These are phyloP conservation scores for Charadrius vociferus DNA, from an alignment of 2,113 vertebrate species.

Conservation along the genomic window DNA sequence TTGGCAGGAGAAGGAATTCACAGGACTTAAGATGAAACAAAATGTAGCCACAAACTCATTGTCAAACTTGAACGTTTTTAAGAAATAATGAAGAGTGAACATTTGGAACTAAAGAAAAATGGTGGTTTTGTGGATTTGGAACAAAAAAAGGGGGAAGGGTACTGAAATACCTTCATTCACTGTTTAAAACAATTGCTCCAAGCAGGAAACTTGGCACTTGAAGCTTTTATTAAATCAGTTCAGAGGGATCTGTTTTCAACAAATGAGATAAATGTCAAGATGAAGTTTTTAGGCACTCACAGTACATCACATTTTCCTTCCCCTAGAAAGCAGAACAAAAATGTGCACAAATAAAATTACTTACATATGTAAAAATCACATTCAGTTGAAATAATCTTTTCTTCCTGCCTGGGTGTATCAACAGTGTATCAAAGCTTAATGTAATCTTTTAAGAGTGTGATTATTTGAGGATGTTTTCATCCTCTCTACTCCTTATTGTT, in stretches of 20 bases:
- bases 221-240: conserved; percentile 58
- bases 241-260: conserved; percentile 54
- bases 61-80: conserved; percentile 6
- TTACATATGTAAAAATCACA: conserved; percentile 39
- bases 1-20: conserved; percentile 32
- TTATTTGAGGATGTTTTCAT: conserved; percentile 45
- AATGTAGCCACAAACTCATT: conserved; percentile 32
- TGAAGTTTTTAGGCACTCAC: conserved; percentile 31
- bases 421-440: conserved; percentile 7
- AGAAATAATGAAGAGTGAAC: not conserved
- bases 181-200: conserved; percentile 38
- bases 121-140: not conserved
- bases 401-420: conserved; percentile 20
- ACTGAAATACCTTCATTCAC: conserved; percentile 26
- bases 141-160: not conserved
- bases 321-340: conserved; percentile 19
- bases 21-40: conserved; percentile 17
- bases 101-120: not conserved
- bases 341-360: conserved; percentile 56
- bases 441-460: conserved; percentile 39
- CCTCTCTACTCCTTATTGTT: not conserved
- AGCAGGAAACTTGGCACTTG: conserved; percentile 48
- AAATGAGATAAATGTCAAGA: conserved; percentile 63
- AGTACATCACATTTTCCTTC: conserved; percentile 46
- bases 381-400: conserved; percentile 57